These are phyloP conservation scores for Valencia hispanica DNA, from an alignment of 2,797 vertebrate genomes.

Conservation along the genomic window DNA sequence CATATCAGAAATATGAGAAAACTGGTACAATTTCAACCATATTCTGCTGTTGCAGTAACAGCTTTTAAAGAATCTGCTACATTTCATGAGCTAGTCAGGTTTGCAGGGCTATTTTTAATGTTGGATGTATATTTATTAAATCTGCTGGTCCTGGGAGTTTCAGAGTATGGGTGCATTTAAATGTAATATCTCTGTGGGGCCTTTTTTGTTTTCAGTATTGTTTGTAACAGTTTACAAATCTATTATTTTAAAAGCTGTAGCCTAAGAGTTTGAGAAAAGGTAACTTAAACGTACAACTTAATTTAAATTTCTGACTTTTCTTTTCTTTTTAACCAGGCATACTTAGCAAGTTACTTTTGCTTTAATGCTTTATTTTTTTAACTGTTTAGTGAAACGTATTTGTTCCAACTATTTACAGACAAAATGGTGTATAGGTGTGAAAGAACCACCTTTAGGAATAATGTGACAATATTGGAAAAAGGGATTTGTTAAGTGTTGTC, in stretches of 20 bases:
- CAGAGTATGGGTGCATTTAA: neutral
- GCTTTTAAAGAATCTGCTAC: neutral
- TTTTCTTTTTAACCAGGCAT: too few relatives aligned
- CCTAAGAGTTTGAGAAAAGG: too few relatives aligned
- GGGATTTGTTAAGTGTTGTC: neutral
- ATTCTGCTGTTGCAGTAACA: neutral
- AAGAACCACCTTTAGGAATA: neutral
- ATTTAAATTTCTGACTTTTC: too few relatives aligned
- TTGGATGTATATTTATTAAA: neutral
- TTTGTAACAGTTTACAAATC: too few relatives aligned
- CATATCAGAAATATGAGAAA: neutral
- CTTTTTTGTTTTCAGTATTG: too few relatives aligned
- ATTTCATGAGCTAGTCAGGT: neutral
- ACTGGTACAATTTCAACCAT: neutral
- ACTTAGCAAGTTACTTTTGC: too few relatives aligned
- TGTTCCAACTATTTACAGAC: too few relatives aligned
- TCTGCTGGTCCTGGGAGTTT: neutral
- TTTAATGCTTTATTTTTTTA: too few relatives aligned
- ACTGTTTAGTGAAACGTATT: too few relatives aligned
- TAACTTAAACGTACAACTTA: too few relatives aligned
- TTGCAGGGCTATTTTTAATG: neutral
- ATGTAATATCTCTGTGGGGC: neutral
- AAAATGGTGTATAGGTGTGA: too few relatives aligned
- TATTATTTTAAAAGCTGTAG: too few relatives aligned
- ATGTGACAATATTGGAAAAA: neutral